phyloP scores from a whole-genome alignment of 2,113 vertebrate genomes.

The Zosterops borbonicus region DNA sequence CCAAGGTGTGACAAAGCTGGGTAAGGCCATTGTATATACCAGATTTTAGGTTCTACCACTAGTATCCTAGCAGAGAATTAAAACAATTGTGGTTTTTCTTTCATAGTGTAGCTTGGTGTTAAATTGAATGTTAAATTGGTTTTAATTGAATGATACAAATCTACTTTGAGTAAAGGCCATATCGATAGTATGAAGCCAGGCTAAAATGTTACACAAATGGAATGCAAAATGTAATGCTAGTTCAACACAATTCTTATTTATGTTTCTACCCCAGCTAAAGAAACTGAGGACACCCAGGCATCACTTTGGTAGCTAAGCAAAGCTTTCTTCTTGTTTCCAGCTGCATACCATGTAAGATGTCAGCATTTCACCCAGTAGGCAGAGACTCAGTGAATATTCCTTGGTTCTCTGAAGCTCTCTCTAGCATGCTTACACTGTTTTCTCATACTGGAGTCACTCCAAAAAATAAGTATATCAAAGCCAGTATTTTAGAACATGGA shows the following conservation, averaged over 20 bases:
- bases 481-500: conserved; percentile 35
- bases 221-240: background rate
- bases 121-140: background rate
- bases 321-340: background rate
- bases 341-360: background rate
- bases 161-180: background rate
- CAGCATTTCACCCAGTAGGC: background rate
- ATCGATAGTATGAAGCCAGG: background rate
- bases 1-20: background rate
- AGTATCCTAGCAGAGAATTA: background rate
- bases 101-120: background rate
- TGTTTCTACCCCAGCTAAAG: background rate
- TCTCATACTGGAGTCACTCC: conserved; percentile 24
- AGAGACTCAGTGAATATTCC: background rate
- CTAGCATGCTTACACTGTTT: background rate
- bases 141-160: background rate
- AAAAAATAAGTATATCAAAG: conserved; percentile 31
- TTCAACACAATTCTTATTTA: background rate
- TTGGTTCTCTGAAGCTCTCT: background rate
- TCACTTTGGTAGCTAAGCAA: background rate
- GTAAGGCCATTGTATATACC: background rate
- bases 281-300: background rate
- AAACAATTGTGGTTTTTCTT: background rate
- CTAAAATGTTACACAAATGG: background rate
- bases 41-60: background rate